A percentile compares a stretch with the other conserved stretches of the same genome.
Evolutionary conservation across 2,797 vertebrate genomes (phyloP).

Genomic region (Anableps anableps): DNA sequence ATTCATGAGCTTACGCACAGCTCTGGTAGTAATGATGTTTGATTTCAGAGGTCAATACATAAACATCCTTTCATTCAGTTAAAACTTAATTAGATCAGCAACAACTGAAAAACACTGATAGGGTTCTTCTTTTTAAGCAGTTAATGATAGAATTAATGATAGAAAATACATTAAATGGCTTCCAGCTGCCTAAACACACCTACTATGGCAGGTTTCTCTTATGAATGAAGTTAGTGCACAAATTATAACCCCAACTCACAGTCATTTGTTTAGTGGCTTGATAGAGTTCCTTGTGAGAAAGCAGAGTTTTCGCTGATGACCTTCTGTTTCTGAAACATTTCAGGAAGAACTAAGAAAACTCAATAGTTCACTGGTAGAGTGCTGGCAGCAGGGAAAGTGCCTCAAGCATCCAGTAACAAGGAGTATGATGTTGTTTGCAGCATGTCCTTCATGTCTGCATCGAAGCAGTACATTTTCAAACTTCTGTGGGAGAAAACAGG

Average conservation of each 20-base stretch:
- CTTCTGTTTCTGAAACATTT: slow-evolving; percentile 19
- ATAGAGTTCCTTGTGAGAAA: slow-evolving; percentile 16
- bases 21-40: background rate
- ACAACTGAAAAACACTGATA: slow-evolving; percentile 22
- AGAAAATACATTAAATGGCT: slow-evolving; percentile 10
- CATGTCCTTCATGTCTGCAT: slow-evolving; percentile 13
- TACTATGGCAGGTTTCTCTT: slow-evolving; percentile 11
- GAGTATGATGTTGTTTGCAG: slow-evolving; percentile 15
- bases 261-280: slow-evolving; percentile 11
- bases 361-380: slow-evolving; percentile 8
- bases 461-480: slow-evolving; percentile 8
- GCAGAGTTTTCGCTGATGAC: background rate
- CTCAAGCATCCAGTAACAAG: slow-evolving; percentile 44
- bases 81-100: slow-evolving; percentile 15
- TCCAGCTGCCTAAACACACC: slow-evolving; percentile 30
- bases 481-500: slow-evolving; percentile 17
- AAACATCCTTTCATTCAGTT: background rate
- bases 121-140: slow-evolving; percentile 2
- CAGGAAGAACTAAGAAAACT: slow-evolving; percentile 3
- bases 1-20: slow-evolving; percentile 11
- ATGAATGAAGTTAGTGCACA: slow-evolving; percentile 9
- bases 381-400: slow-evolving; percentile 20
- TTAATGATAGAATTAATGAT: slow-evolving; percentile 1
- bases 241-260: slow-evolving; percentile 1
- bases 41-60: slow-evolving; percentile 26